phyloP scores from a whole-genome alignment of 2,113 vertebrate genomes.

The Dermatemys mawii region DNA sequence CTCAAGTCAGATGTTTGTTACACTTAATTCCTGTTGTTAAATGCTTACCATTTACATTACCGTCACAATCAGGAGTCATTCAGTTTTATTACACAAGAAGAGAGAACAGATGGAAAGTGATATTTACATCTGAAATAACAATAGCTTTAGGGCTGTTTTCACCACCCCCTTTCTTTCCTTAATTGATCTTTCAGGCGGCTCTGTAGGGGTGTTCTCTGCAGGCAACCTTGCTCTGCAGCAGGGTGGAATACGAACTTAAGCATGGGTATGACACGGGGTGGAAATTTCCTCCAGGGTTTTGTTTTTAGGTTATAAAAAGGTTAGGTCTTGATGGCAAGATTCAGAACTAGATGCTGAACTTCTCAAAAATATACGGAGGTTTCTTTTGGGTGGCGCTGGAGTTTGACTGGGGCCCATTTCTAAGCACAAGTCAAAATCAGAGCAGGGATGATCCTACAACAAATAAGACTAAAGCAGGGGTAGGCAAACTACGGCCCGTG shows the following conservation, averaged over 20 bases:
- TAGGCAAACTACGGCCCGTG: too few species aligned
- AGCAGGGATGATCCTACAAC: background rate
- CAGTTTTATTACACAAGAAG: background rate
- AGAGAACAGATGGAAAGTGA: constrained; percentile 10
- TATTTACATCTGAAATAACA: constrained; percentile 25
- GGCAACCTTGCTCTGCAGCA: accelerated
- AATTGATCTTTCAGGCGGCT: accelerated
- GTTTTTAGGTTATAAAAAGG: background rate
- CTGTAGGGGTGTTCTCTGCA: background rate
- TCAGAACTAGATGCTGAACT: background rate
- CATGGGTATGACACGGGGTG: background rate
- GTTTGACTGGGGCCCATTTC: background rate
- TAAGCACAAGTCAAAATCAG: background rate
- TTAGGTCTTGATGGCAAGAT: background rate
- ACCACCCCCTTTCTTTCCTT: constrained; percentile 1
- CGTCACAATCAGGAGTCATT: background rate
- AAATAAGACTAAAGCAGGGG: background rate
- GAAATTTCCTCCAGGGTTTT: background rate
- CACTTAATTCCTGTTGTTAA: background rate
- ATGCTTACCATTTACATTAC: background rate
- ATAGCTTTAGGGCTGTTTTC: accelerated
- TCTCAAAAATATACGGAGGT: background rate
- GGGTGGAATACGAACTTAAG: background rate
- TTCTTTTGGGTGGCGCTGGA: background rate
- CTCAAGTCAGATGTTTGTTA: background rate